Evolutionary conservation across 2,888 invertebrate species (phyloP).

Genomic region (Byasa hedistus): DNA sequence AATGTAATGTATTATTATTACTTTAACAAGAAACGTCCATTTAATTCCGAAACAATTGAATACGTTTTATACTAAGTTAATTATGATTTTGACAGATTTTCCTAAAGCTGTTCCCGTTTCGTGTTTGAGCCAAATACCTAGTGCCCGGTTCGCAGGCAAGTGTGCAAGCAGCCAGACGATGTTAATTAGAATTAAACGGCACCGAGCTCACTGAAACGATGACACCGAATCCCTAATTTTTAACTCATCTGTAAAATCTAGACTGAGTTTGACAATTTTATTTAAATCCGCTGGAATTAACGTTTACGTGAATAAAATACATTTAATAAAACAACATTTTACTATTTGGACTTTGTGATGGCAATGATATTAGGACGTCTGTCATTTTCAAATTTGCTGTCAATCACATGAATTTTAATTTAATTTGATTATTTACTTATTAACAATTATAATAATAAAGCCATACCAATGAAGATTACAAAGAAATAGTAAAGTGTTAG

Average conservation of each 20-base stretch:
- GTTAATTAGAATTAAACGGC: slow-evolving; percentile 5
- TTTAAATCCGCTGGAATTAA: background rate
- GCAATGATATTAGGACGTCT: too few relatives aligned
- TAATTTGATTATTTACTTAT: too few relatives aligned
- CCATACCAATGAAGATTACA: too few relatives aligned
- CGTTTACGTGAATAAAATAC: too few relatives aligned
- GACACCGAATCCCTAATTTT: background rate
- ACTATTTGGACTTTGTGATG: too few relatives aligned
- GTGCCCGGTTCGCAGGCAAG: background rate
- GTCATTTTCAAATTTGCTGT: too few relatives aligned
- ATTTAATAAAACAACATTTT: too few relatives aligned
- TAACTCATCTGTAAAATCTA: background rate
- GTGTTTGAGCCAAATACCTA: background rate
- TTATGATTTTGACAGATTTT: background rate
- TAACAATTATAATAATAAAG: too few relatives aligned
- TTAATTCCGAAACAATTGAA: background rate
- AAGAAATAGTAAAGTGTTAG: too few relatives aligned
- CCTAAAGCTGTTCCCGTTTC: background rate
- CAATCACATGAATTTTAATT: too few relatives aligned
- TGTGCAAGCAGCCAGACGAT: background rate
- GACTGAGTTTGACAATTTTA: background rate
- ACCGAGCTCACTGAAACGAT: background rate
- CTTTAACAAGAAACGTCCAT: background rate
- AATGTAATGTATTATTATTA: background rate
- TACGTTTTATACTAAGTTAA: background rate